Evolutionary conservation across 2,888 invertebrate genomes (phyloP).

Genomic region (Colostygia pectinataria): DNA sequence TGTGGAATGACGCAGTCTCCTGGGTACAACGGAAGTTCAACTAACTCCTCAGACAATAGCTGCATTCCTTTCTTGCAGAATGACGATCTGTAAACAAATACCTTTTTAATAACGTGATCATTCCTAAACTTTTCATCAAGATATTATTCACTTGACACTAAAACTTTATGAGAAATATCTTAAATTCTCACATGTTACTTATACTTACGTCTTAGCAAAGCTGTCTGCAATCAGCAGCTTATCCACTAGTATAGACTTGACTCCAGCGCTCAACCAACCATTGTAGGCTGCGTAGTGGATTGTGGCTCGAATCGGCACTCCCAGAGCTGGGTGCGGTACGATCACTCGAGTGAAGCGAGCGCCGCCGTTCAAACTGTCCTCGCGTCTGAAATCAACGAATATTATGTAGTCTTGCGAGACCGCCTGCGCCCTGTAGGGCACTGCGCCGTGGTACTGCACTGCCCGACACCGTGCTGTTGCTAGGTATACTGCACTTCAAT

Average conservation of each 20-base stretch:
- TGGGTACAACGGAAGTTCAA: slow-evolving; percentile 88
- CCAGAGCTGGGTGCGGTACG: slow-evolving; percentile 94
- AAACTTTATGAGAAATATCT: too few species aligned
- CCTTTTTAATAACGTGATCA: neutral
- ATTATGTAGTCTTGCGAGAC: too few species aligned
- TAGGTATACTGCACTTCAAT: too few species aligned
- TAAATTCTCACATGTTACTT: too few species aligned
- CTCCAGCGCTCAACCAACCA: slow-evolving; percentile 94
- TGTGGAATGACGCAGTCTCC: slow-evolving; percentile 89
- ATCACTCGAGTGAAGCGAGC: slow-evolving; percentile 90
- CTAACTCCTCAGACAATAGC: slow-evolving; percentile 88
- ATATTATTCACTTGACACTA: too few species aligned
- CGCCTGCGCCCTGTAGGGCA: too few species aligned
- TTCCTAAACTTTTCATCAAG: neutral
- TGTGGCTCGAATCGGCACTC: slow-evolving; percentile 87
- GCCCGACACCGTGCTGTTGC: too few species aligned
- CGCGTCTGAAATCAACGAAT: slow-evolving; percentile 82
- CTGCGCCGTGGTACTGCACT: too few species aligned
- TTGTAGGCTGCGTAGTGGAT: slow-evolving; percentile 94
- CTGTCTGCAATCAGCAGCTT: slow-evolving; percentile 93
- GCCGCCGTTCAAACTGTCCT: slow-evolving; percentile 88
- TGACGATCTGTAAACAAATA: slow-evolving; percentile 84
- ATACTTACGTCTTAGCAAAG: slow-evolving; percentile 88
- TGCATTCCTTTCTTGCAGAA: slow-evolving; percentile 90
- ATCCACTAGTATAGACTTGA: slow-evolving; percentile 90